Base-by-base conservation (phyloP, 1,140 invertebrate genomes). In the Drosophila aff. region DNA sequence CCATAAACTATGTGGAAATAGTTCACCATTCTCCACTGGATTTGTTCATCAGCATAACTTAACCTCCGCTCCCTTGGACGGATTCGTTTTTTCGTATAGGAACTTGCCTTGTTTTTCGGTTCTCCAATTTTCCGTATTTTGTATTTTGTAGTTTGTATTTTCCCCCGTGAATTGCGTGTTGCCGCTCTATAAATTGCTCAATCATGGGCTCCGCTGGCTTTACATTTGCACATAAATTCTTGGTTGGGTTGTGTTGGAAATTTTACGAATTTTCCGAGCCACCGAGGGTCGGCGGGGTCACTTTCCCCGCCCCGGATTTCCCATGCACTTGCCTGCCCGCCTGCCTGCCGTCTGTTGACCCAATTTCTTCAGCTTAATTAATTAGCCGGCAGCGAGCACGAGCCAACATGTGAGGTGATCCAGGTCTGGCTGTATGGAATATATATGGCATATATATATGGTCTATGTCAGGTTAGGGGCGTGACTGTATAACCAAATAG, bases 351-450 rank as follows among this genome's bases (percentile, higher is more conserved):
- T 76, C 23, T 47, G 57, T 72, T 87, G 84, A 87, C 84, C 84
- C 63, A 87, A 84, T 87, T 87, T 81, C 57, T 43, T 67, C 58
- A 58, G 71, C 76, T 72, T 87, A 87, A 87, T 87, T 87, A 87
- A 87, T 87, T 87, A 87, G 78, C 73, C 68, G 84, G 59, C 82
- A 65, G 80, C 41, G 64, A 64, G 71, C 83, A 87, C 81, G 81
- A 72, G 62, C 72, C 50, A 64, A 47, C 64, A 67, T 63, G 63
- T 75, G 52, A 81, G 81, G 47, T 63, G 64, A 47, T 64, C 59
- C 55, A 43, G 53, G 81, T 66, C 65, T 62, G 63, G 63, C 53
- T 15, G 38, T n/a, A 58, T 7, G 36, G n/a, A 18, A 23, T 57
- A 57, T 57, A 55, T 55, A 23, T 38, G 33, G 52, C 33, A 38